Evolutionary conservation across 2,888 invertebrate genomes (phyloP).

Genomic region (Orthosia incerta): DNA sequence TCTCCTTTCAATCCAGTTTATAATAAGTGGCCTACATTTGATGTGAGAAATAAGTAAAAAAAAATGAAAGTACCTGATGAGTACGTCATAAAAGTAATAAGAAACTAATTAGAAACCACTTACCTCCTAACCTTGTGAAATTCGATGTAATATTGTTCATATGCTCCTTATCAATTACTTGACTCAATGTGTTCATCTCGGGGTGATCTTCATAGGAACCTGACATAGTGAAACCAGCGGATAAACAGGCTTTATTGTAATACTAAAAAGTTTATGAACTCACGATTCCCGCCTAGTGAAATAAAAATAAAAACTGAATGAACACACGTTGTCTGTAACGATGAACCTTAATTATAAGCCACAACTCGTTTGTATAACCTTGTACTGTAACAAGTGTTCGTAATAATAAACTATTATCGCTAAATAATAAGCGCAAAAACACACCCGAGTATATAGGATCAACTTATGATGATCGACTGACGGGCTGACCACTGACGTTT

Average conservation of each 20-base stretch:
- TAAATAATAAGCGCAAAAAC: conserved; percentile 43
- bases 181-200: conserved; percentile 81
- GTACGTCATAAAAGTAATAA: conserved; percentile 9
- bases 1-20: conserved; percentile 22
- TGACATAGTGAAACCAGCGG: conserved; percentile 52
- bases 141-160: conserved; percentile 84
- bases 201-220: conserved; percentile 58
- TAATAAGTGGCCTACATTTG: neutral
- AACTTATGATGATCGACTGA: conserved; percentile 40
- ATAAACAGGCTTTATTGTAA: conserved; percentile 19
- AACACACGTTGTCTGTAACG: conserved; percentile 22
- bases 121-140: conserved; percentile 87
- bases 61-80: conserved; percentile 3
- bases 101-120: conserved; percentile 54
- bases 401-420: conserved; percentile 53
- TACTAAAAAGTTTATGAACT: conserved; percentile 36
- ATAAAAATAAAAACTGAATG: conserved; percentile 32
- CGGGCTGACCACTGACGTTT: neutral
- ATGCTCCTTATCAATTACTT: conserved; percentile 82
- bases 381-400: conserved; percentile 53
- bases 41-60: neutral
- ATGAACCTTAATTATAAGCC: conserved; percentile 22
- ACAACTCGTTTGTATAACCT: conserved; percentile 56
- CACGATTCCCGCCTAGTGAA: conserved; percentile 10
- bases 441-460: conserved; percentile 10